These are phyloP conservation scores for Gorsachius magnificus DNA, from an alignment of 2,797 vertebrate species.

Conservation along the genomic window DNA sequence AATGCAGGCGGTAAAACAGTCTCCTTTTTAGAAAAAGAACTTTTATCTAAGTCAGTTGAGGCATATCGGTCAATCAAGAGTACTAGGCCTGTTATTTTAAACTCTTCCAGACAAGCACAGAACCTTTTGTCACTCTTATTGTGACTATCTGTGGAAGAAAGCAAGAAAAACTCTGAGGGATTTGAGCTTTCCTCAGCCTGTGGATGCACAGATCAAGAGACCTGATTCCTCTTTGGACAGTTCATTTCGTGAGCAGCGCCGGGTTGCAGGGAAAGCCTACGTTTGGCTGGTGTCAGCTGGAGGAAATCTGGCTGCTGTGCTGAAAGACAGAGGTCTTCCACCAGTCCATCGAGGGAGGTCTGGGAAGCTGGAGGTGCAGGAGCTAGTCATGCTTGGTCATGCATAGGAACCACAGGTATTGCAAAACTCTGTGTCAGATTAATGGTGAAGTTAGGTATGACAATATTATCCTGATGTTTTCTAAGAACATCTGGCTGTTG, in stretches of 20 bases:
- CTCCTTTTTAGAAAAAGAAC: background rate
- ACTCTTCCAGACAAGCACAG: background rate
- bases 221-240: accelerated
- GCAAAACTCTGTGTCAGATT: background rate
- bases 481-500: background rate
- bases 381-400: background rate
- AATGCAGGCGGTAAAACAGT: background rate
- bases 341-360: background rate
- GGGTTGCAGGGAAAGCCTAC: background rate
- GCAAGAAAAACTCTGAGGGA: background rate
- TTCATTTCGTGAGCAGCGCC: accelerated
- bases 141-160: background rate
- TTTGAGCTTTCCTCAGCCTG: background rate
- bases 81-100: background rate
- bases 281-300: background rate
- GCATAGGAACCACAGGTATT: background rate
- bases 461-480: background rate
- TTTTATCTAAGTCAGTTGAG: background rate
- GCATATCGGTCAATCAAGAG: background rate
- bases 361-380: background rate
- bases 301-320: background rate
- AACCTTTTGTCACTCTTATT: background rate
- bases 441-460: background rate
- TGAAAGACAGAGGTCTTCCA: background rate
- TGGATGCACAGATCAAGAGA: background rate